A percentile compares a stretch with the other conserved stretches of the same genome.
Conservation (phyloP, 1,140 invertebrate species). For the Adoxophyes honmai region DNA sequence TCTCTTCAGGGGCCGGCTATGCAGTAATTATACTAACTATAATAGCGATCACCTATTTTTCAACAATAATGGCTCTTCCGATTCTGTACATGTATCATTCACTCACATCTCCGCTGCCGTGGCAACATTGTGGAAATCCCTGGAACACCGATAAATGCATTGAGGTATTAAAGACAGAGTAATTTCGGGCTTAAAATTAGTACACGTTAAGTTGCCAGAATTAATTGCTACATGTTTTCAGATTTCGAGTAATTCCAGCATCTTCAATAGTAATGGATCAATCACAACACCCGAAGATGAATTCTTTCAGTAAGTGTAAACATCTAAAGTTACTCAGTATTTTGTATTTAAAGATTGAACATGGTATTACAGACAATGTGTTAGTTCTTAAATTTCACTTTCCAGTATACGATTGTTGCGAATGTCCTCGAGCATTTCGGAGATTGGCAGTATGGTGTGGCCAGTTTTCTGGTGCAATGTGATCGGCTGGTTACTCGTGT, state of each 20-base stretch:
- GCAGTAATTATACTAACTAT: slow-evolving; percentile 91
- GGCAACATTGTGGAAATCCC: slow-evolving; percentile 90
- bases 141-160: slow-evolving; percentile 92
- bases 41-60: slow-evolving; percentile 95
- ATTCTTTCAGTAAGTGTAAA: slow-evolving; percentile 87
- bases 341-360: too few relatives aligned
- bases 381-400: too few relatives aligned
- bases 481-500: slow-evolving; percentile 87
- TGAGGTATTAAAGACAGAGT: slow-evolving; percentile 61
- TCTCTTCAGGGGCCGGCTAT: slow-evolving; percentile 86
- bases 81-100: slow-evolving; percentile 90
- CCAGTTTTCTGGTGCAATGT: slow-evolving; percentile 83
- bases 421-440: slow-evolving; percentile 81
- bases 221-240: slow-evolving; percentile 28
- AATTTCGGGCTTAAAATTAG: background rate
- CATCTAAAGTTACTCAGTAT: slow-evolving; percentile 18
- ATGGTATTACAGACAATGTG: too few relatives aligned
- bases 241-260: slow-evolving; percentile 52
- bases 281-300: slow-evolving; percentile 87
- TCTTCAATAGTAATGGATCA: slow-evolving; percentile 40
- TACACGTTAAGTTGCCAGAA: background rate
- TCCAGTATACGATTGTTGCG: slow-evolving; percentile 83
- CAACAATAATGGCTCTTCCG: slow-evolving; percentile 94
- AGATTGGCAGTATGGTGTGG: slow-evolving; percentile 85
- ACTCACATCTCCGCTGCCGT: slow-evolving; percentile 85